A percentile compares a stretch with the other conserved stretches of the same genome.
Evolutionary conservation across 2,113 vertebrate species (phyloP).

Genomic region (Notarius quadriscutis): DNA sequence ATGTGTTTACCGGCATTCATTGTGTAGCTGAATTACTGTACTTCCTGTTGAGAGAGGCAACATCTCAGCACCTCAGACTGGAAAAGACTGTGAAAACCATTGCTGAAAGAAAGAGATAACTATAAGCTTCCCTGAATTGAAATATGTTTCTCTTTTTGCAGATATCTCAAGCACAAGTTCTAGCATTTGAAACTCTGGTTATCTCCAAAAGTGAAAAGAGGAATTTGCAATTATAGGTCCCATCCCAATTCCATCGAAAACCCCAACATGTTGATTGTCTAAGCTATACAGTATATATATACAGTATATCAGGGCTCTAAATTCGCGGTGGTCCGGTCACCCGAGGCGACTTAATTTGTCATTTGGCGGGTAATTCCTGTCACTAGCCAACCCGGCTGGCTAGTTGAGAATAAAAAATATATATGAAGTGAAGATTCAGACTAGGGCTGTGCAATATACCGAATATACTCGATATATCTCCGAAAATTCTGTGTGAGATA

Average conservation of each 20-base stretch:
- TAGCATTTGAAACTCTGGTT: neutral
- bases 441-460: too few species aligned
- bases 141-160: neutral
- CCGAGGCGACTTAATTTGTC: too few species aligned
- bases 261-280: neutral
- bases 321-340: too few species aligned
- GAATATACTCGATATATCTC: too few species aligned
- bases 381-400: too few species aligned
- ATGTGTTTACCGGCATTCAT: constrained; percentile 42
- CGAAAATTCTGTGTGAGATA: too few species aligned
- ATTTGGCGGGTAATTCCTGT: too few species aligned
- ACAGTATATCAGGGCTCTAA: too few species aligned
- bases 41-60: constrained; percentile 46
- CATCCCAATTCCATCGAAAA: neutral
- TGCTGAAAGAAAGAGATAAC: neutral
- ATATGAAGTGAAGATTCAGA: too few species aligned
- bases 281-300: neutral
- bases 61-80: constrained; percentile 8
- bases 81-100: neutral
- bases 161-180: neutral
- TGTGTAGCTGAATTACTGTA: constrained; percentile 53
- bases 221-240: too few species aligned
- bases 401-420: too few species aligned
- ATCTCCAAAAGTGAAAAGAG: too few species aligned
- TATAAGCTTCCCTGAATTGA: neutral